Evolutionary conservation across 1,140 invertebrate genomes (phyloP).

Genomic region (Drosophila jambulina): DNA sequence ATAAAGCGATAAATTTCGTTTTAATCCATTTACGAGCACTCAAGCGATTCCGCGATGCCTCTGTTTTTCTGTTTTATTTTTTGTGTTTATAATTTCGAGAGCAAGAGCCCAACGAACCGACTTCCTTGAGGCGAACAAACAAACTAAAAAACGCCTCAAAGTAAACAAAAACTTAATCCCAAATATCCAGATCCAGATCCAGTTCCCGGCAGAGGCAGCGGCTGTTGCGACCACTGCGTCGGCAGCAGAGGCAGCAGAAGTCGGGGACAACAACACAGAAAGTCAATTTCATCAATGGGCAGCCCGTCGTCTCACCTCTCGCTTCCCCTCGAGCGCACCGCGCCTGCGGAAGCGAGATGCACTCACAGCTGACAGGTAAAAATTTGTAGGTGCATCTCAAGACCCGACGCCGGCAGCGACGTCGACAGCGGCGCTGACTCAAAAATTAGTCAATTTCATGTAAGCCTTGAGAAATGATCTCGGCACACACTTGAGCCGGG

Average conservation of each 20-base stretch:
- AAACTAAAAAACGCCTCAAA: slow-evolving; percentile 83
- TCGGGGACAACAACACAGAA: slow-evolving; percentile 83
- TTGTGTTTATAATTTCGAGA: slow-evolving; percentile 21
- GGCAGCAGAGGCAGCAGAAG: slow-evolving; percentile 58
- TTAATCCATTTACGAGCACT: slow-evolving; percentile 79
- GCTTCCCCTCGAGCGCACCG: slow-evolving; percentile 1
- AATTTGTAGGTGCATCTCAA: slow-evolving; percentile 76
- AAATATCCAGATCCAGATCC: slow-evolving; percentile 79
- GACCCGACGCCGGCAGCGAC: slow-evolving; percentile 21
- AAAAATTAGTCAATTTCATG: slow-evolving; percentile 84
- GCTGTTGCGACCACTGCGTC: slow-evolving; percentile 8
- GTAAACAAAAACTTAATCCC: slow-evolving; percentile 85
- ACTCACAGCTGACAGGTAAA: slow-evolving; percentile 69
- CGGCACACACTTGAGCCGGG: slow-evolving; percentile 57
- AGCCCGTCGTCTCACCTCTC: slow-evolving; percentile 21
- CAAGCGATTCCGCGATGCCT: slow-evolving; percentile 45
- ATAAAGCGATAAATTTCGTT: slow-evolving; percentile 67
- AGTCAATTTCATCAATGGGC: slow-evolving; percentile 85
- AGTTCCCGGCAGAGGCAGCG: slow-evolving; percentile 14
- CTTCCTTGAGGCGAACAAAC: slow-evolving; percentile 81
- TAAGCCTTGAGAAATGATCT: slow-evolving; percentile 67
- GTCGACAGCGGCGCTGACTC: slow-evolving; percentile 29
- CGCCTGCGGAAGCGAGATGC: slow-evolving; percentile 14
- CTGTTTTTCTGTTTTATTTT: slow-evolving; percentile 21
- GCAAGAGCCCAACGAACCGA: slow-evolving; percentile 64